phyloP scores from a whole-genome alignment of 2,888 invertebrate species.

The Nephrotoma guestfalica region DNA sequence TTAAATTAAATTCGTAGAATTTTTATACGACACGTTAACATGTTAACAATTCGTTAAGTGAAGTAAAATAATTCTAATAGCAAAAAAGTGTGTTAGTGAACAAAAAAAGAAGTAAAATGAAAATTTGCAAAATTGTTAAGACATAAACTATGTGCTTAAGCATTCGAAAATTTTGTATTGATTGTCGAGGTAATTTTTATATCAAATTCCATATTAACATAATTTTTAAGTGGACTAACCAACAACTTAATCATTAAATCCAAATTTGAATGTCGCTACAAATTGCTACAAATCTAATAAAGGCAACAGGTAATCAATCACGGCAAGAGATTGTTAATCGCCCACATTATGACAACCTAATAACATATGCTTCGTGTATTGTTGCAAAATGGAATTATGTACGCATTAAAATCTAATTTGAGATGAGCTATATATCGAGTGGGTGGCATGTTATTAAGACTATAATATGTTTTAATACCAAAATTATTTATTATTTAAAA shows the following conservation, averaged over 20 bases:
- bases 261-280: background rate
- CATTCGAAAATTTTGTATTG: conserved; percentile 23
- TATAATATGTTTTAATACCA: background rate
- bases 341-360: background rate
- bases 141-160: conserved; percentile 22
- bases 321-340: background rate
- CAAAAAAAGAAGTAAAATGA: background rate
- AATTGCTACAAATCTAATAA: background rate
- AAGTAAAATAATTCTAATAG: background rate
- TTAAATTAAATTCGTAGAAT: too few relatives aligned
- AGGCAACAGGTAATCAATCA: background rate
- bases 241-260: background rate
- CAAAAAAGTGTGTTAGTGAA: background rate
- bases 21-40: too few relatives aligned
- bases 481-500: background rate
- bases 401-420: background rate
- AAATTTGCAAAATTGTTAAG: background rate
- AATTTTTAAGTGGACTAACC: background rate
- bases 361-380: background rate
- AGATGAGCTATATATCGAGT: background rate
- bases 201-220: background rate
- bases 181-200: conserved; percentile 23
- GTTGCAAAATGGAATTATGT: background rate
- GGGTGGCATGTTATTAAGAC: background rate
- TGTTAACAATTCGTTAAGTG: background rate